phyloP scores from a whole-genome alignment of 2,113 vertebrate genomes.

The Austrofundulus limnaeus region DNA sequence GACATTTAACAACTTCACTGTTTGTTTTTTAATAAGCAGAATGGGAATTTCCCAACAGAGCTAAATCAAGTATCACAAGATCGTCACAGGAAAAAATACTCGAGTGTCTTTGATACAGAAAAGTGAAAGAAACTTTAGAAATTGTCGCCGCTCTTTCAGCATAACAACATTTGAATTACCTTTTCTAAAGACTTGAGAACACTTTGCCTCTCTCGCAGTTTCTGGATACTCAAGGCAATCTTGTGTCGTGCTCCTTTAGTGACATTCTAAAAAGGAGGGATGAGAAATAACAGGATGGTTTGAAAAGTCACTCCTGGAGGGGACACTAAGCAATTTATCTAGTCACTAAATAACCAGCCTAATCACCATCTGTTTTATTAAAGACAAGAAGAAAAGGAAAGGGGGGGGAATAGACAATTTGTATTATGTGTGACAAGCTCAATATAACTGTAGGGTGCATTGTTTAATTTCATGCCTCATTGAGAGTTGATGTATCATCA shows the following conservation, averaged over 20 bases:
- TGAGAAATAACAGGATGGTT: constrained; percentile 10
- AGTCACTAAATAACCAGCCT: constrained; percentile 63
- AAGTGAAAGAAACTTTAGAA: not conserved
- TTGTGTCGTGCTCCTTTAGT: constrained; percentile 95
- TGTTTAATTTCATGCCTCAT: constrained; percentile 73
- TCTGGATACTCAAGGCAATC: constrained; percentile 95
- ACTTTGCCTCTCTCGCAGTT: constrained; percentile 88
- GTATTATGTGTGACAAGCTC: constrained; percentile 45
- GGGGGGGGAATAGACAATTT: constrained; percentile 43
- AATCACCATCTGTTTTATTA: constrained; percentile 66
- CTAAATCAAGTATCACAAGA: constrained; percentile 15
- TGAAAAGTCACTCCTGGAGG: constrained; percentile 32
- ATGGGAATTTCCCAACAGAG: constrained; percentile 13
- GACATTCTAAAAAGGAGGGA: constrained; percentile 82
- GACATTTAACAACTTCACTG: not conserved
- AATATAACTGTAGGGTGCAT: constrained; percentile 57
- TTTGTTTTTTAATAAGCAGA: constrained; percentile 17
- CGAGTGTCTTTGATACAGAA: constrained; percentile 8
- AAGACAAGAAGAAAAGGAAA: constrained; percentile 26
- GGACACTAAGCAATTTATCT: constrained; percentile 43
- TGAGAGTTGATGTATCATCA: constrained; percentile 64
- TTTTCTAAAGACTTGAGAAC: constrained; percentile 92
- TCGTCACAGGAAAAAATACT: not conserved
- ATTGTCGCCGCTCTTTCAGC: not conserved
- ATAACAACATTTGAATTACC: constrained; percentile 68